phyloP scores from a whole-genome alignment of 2,888 invertebrate species.

The Ophioninae sp. region DNA sequence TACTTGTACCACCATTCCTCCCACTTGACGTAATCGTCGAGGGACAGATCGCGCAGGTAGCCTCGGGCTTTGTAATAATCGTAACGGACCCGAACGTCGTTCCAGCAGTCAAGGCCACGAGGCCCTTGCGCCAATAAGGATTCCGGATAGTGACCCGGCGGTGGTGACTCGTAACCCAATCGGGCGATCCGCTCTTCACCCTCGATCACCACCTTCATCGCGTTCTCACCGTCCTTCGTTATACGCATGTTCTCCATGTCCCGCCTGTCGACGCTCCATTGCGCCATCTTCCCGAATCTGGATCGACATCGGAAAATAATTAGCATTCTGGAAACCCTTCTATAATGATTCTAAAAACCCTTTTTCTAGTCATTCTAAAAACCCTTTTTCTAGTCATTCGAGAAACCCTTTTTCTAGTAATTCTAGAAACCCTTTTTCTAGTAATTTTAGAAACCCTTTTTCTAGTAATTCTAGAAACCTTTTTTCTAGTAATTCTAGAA shows the following conservation, averaged over 20 bases:
- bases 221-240: constrained; percentile 87
- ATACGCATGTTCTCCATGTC: constrained; percentile 94
- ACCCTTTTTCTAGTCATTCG: too few species aligned
- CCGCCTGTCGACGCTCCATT: constrained; percentile 93
- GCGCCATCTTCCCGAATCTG: constrained; percentile 94
- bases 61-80: constrained; percentile 95
- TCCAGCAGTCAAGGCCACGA: constrained; percentile 90
- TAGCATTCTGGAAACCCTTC: neutral
- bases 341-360: neutral
- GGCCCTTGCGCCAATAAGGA: constrained; percentile 89
- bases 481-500: too few species aligned
- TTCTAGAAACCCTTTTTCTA: neutral
- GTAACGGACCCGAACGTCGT: constrained; percentile 93
- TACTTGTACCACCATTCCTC: constrained; percentile 98
- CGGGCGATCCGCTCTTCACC: constrained; percentile 82
- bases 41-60: constrained; percentile 89
- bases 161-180: constrained; percentile 83
- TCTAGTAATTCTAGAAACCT: too few species aligned
- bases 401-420: too few species aligned
- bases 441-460: too few species aligned
- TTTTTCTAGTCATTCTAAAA: too few species aligned
- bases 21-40: constrained; percentile 95
- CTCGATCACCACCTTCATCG: constrained; percentile 89
- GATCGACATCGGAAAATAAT: neutral
- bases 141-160: constrained; percentile 90